phyloP scores from a whole-genome alignment of 2,113 vertebrate genomes.

The Myanophis thanlyinensis region DNA sequence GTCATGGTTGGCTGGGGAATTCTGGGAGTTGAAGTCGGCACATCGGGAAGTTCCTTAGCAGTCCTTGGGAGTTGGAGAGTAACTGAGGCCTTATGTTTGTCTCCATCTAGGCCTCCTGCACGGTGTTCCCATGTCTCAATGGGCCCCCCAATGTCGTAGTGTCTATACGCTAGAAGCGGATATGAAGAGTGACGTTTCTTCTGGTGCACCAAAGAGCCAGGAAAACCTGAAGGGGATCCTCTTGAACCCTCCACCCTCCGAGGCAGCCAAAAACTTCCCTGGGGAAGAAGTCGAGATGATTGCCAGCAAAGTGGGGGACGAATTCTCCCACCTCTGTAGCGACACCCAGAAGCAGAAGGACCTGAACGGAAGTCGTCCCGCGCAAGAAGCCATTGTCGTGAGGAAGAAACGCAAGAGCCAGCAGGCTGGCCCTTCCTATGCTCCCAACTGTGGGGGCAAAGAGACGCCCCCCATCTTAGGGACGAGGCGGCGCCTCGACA shows the following conservation, averaged over 20 bases:
- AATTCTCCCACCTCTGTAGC: slow-evolving; percentile 87
- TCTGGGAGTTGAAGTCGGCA: background rate
- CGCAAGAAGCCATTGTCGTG: slow-evolving; percentile 83
- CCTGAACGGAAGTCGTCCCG: slow-evolving; percentile 78
- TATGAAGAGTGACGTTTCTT: slow-evolving; percentile 98
- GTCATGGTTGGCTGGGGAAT: background rate
- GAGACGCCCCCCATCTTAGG: slow-evolving; percentile 75
- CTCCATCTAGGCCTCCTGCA: slow-evolving; percentile 68
- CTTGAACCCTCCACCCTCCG: slow-evolving; percentile 87
- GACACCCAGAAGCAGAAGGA: slow-evolving; percentile 80
- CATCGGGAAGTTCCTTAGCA: background rate
- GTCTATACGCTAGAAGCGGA: slow-evolving; percentile 76
- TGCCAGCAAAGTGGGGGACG: slow-evolving; percentile 88
- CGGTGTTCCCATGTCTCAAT: slow-evolving; percentile 76
- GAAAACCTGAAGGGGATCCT: slow-evolving; percentile 94
- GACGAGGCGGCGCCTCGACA: slow-evolving; percentile 78
- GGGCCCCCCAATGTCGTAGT: slow-evolving; percentile 75
- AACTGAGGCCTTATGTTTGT: slow-evolving; percentile 27
- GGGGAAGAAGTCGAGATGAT: slow-evolving; percentile 91
- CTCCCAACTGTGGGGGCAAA: slow-evolving; percentile 82
- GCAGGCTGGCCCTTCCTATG: slow-evolving; percentile 94
- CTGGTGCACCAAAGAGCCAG: slow-evolving; percentile 89
- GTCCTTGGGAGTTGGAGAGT: background rate
- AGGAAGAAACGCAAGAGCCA: slow-evolving; percentile 96
- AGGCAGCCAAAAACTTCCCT: slow-evolving; percentile 85